These are phyloP conservation scores for Eospalax fontanierii DNA, from an alignment of 2,797 vertebrate genomes.

Conservation along the genomic window DNA sequence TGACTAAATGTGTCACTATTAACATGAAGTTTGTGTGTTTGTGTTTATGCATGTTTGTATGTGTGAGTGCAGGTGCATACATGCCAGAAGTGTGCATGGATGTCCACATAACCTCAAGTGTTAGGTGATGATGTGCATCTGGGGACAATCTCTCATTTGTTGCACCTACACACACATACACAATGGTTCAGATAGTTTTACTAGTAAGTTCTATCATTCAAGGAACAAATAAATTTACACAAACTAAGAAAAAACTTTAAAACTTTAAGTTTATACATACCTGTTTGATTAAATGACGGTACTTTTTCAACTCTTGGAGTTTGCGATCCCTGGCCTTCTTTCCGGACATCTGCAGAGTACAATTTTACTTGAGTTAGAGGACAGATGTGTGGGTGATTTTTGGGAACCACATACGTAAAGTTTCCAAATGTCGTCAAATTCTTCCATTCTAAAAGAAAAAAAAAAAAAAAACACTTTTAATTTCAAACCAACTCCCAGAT, in stretches of 20 bases:
- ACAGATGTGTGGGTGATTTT: slow-evolving; percentile 88
- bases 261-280: slow-evolving; percentile 66
- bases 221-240: slow-evolving; percentile 27
- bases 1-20: no score
- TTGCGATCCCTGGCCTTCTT: slow-evolving; percentile 89
- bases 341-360: slow-evolving; percentile 93
- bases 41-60: not conserved
- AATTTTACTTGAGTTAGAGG: slow-evolving; percentile 91
- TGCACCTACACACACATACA: not conserved
- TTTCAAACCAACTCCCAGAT: slow-evolving; percentile 39
- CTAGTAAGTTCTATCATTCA: not conserved
- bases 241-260: slow-evolving; percentile 12
- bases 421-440: slow-evolving; percentile 88
- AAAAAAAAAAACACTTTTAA: slow-evolving; percentile 22
- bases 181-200: not conserved
- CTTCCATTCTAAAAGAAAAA: slow-evolving; percentile 92
- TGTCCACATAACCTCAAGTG: not conserved
- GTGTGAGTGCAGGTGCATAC: not conserved
- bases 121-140: not conserved
- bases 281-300: slow-evolving; percentile 83
- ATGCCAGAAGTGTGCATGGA: not conserved
- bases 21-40: no score
- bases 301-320: slow-evolving; percentile 69
- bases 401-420: slow-evolving; percentile 89
- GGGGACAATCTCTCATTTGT: not conserved